Percentiles rank a stretch among this genome's conserved stretches.
Evolutionary conservation across 2,113 vertebrate species (phyloP).

Genomic region (Myrmophylax atrothorax): DNA sequence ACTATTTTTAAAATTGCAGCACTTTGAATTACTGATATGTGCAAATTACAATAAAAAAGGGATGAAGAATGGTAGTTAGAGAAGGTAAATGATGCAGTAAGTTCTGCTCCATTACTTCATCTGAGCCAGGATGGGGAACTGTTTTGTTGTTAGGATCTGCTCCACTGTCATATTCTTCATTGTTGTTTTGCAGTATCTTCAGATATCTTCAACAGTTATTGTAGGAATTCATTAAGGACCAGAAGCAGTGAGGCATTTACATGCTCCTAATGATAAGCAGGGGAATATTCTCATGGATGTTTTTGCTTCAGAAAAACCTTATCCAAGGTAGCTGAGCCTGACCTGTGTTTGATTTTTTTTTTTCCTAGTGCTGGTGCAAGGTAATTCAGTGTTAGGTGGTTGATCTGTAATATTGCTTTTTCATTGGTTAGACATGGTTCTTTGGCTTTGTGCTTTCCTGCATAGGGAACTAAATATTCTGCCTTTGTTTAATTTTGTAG

Average conservation of each 20-base stretch:
- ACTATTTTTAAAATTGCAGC: conserved; percentile 23
- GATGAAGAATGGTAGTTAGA: conserved; percentile 30
- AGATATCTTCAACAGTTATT: background rate
- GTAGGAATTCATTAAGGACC: conserved; percentile 30
- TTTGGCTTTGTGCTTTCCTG: background rate
- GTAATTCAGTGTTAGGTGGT: background rate
- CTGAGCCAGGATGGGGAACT: background rate
- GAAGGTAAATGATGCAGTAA: conserved; percentile 37
- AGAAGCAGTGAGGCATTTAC: background rate
- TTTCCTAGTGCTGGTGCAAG: background rate
- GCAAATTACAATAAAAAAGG: conserved; percentile 36
- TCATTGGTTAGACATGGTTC: background rate
- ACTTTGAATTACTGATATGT: conserved; percentile 26
- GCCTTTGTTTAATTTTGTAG: background rate
- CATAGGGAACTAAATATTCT: background rate
- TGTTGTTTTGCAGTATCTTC: background rate
- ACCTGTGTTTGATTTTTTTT: background rate
- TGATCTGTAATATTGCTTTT: background rate
- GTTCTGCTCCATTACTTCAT: conserved; percentile 48
- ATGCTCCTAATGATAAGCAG: background rate
- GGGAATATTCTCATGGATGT: background rate
- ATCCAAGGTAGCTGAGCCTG: background rate
- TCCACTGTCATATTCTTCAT: background rate
- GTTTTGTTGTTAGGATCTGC: conserved; percentile 1
- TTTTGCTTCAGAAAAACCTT: background rate